A percentile compares a stretch with the other conserved stretches of the same genome.
phyloP scores from a whole-genome alignment of 1,140 invertebrate genomes.

The Holotrichia oblita region DNA sequence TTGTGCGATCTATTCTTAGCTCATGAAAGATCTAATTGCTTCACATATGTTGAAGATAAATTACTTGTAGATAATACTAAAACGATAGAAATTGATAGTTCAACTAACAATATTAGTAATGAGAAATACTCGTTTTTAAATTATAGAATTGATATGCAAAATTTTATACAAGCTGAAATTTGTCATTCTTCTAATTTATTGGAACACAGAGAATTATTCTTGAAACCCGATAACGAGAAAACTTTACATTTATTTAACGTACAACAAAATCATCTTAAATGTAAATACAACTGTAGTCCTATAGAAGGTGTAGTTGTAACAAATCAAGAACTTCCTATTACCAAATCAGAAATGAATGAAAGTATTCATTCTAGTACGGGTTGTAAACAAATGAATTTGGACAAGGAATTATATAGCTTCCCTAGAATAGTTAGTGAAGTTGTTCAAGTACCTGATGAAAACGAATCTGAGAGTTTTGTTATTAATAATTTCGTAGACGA shows the following conservation, averaged over 20 bases:
- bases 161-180: constrained; percentile 20
- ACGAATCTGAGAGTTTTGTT: background rate
- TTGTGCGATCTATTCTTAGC: constrained; percentile 2
- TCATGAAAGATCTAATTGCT: constrained; percentile 10
- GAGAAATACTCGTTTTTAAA: background rate
- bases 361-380: background rate
- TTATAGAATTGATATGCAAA: background rate
- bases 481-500: background rate
- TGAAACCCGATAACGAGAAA: background rate
- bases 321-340: background rate
- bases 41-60: background rate
- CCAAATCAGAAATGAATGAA: background rate
- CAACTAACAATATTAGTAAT: constrained; percentile 1
- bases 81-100: background rate
- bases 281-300: background rate
- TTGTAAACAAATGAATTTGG: background rate
- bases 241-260: background rate
- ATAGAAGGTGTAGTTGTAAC: background rate
- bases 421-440: background rate
- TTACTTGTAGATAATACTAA: background rate
- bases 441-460: constrained; percentile 20
- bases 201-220: background rate
- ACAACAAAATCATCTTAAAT: background rate
- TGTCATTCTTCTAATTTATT: constrained; percentile 15
- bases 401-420: background rate